Percentiles rank a stretch among this genome's conserved stretches.
These are phyloP conservation scores for Hydriomena furcata DNA, from an alignment of 2,888 invertebrate species.

Conservation along the genomic window DNA sequence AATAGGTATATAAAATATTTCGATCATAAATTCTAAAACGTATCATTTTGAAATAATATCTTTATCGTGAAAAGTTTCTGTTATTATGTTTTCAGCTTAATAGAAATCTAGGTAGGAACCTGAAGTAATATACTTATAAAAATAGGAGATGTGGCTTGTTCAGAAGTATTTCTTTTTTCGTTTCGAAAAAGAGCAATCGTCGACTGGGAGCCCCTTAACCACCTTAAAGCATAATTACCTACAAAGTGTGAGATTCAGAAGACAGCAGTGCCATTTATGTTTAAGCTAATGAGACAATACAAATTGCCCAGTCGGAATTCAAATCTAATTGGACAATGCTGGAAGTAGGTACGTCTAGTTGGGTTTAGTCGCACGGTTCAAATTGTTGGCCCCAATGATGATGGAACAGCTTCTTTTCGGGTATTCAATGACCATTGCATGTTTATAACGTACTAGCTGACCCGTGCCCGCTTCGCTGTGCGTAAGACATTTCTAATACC, in stretches of 20 bases:
- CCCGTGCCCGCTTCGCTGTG: no score
- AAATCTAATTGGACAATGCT: conserved; percentile 47
- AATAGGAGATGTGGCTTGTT: no score
- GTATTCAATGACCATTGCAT: conserved; percentile 43
- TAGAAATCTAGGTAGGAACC: no score
- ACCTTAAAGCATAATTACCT: conserved; percentile 1
- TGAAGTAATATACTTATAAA: no score
- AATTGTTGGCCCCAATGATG: conserved; percentile 58
- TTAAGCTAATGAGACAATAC: conserved; percentile 24
- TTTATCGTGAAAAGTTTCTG: no score
- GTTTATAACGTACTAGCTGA: no score
- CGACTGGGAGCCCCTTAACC: neutral
- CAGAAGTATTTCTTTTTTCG: no score
- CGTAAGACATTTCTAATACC: no score
- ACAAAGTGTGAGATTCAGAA: conserved; percentile 8
- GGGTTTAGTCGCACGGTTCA: conserved; percentile 49
- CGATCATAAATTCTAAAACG: no score
- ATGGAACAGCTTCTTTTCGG: conserved; percentile 42
- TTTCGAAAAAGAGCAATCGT: neutral
- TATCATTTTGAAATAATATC: no score
- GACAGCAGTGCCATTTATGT: conserved; percentile 5
- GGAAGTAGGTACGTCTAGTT: conserved; percentile 18
- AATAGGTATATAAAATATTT: no score
- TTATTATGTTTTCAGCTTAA: no score
- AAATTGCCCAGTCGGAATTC: conserved; percentile 36